phyloP scores from a whole-genome alignment of 2,113 vertebrate genomes.

The Equus przewalskii region DNA sequence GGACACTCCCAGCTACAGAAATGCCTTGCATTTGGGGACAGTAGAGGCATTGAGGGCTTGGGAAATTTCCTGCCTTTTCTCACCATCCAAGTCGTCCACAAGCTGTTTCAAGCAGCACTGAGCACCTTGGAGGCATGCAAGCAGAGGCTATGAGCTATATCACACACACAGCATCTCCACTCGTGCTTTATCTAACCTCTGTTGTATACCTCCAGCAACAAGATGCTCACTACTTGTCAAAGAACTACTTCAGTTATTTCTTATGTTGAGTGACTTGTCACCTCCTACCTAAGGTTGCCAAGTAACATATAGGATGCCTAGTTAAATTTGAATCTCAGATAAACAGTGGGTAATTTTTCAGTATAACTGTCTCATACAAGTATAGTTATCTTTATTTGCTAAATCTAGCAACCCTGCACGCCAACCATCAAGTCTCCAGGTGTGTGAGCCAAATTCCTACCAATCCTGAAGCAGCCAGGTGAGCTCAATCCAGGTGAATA shows the following conservation, averaged over 20 bases:
- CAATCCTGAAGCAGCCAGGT: background rate
- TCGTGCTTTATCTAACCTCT: background rate
- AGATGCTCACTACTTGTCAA: background rate
- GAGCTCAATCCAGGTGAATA: constrained; percentile 18
- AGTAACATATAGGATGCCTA: background rate
- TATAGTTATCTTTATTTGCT: constrained; percentile 36
- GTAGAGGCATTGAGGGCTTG: background rate
- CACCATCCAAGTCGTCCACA: background rate
- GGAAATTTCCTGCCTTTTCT: background rate
- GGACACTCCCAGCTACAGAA: background rate
- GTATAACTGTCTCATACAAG: background rate
- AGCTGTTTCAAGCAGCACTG: background rate
- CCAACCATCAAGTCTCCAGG: background rate
- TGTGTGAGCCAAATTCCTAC: background rate
- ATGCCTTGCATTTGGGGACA: background rate
- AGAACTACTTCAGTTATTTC: background rate
- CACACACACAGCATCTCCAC: background rate
- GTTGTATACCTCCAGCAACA: background rate
- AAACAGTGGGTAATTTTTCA: background rate
- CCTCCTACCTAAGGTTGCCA: background rate
- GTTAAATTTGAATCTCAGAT: constrained; percentile 19
- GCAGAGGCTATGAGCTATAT: background rate
- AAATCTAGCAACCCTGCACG: background rate
- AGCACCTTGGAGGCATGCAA: background rate
- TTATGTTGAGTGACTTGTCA: background rate